Conservation (phyloP, 1,140 invertebrate species). For the Brachystomella parvula region DNA sequence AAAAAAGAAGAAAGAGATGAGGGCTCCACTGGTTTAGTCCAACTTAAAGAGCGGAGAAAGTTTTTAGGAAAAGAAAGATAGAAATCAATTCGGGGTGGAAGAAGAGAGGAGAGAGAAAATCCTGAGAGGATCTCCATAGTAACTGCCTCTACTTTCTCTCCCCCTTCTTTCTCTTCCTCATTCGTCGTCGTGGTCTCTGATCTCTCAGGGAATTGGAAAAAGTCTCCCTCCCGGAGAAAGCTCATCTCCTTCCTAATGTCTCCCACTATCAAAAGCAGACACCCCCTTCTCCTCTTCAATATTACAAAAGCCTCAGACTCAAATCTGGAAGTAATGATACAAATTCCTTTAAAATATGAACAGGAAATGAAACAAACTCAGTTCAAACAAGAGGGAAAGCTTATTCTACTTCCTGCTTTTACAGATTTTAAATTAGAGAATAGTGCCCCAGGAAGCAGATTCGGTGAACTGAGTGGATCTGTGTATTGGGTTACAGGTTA, state of each 20-base stretch:
- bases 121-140: constrained; percentile 8
- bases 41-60: neutral
- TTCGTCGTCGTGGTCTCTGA: neutral
- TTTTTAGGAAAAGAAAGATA: constrained; percentile 2
- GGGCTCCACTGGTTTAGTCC: neutral
- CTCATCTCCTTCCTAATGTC: neutral
- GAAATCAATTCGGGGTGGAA: neutral
- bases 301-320: neutral
- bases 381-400: too few relatives aligned
- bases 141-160: constrained; percentile 1
- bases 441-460: too few relatives aligned
- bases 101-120: neutral
- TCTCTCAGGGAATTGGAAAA: neutral
- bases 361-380: constrained; percentile 10
- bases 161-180: neutral
- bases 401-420: too few relatives aligned
- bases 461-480: too few relatives aligned
- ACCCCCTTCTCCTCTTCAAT: neutral
- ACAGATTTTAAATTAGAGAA: too few relatives aligned
- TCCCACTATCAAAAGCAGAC: neutral
- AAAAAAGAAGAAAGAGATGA: too few relatives aligned
- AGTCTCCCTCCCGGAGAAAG: neutral
- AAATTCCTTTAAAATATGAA: neutral
- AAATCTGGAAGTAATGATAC: neutral
- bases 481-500: too few relatives aligned